Evolutionary conservation across 2,113 vertebrate species (phyloP).

Genomic region (Helogale parvula): DNA sequence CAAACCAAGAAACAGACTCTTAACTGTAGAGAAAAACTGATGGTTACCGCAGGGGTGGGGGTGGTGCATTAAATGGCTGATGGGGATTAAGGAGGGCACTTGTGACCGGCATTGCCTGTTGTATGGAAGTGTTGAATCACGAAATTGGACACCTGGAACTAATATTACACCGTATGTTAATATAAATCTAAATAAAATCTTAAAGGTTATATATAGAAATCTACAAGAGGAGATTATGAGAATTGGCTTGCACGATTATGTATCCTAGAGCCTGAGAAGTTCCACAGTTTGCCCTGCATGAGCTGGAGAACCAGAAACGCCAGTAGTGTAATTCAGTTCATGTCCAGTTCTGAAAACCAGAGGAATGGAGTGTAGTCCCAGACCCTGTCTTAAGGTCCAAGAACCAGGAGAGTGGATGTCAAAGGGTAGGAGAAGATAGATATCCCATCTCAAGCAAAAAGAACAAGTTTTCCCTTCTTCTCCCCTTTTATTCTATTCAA

Average conservation of each 20-base stretch:
- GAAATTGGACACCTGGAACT: background rate
- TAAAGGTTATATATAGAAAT: background rate
- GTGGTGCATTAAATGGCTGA: background rate
- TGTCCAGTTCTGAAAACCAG: background rate
- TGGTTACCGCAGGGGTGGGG: background rate
- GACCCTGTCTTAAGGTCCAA: background rate
- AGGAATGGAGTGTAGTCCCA: background rate
- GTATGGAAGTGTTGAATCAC: background rate
- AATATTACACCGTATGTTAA: background rate
- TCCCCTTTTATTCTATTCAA: background rate
- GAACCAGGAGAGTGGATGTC: fast-evolving
- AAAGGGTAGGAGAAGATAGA: background rate
- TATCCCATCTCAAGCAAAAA: background rate
- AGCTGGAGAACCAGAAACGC: background rate
- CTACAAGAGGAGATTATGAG: background rate
- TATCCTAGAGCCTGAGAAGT: background rate
- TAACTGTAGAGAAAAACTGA: background rate
- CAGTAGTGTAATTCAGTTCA: background rate
- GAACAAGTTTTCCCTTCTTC: background rate
- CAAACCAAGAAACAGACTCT: background rate
- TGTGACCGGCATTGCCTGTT: background rate
- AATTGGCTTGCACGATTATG: background rate
- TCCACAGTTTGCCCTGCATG: no score
- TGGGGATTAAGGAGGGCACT: background rate
- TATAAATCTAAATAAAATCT: background rate